Base-by-base conservation (phyloP, 2,888 invertebrate genomes). In the Polydrusus cervinus region DNA sequence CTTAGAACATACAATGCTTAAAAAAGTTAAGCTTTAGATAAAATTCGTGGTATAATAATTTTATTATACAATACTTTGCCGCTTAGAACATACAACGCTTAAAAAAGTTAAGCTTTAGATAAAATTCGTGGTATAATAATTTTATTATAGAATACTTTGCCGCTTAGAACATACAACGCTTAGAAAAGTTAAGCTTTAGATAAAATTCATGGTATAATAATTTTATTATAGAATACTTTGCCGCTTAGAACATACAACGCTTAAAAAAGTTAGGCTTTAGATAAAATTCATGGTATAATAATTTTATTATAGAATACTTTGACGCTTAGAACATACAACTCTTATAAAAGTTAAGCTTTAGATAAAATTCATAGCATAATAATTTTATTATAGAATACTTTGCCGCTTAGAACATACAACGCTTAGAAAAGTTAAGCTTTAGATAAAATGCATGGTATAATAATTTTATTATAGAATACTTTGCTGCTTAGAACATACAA, bases 321-420 rank as follows among this genome's bases (percentile, higher is more conserved):
- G 99, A 86, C 92, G 98, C 68, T 89, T 99, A 81, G 99, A 99
- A 89, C 99, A 99, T 85, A 99, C 99, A 0, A 99, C 99, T 0
- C 86, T 99, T 75, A 91, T 98, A 62, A 99, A 99, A 88, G 95
- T 94, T 0, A 99, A n/a, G n/a, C n/a, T n/a, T n/a, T n/a, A n/a
- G n/a, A n/a, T n/a, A n/a, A 6, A 6, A 13, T 11, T 43, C 1
- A n/a, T 43, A 3, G 7, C 6, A 2, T 9, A n/a, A 13, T 43
- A 51, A 25, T 51, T 20, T 20, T 51, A 20, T 18, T 20, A 10
- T 25, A 57, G 89, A 99, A 99, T 99, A 0, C 89, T 99, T 7
- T 99, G 99, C 86, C 92, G 98, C 68, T 89, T 99, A 81, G 99
- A 99, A 89, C 99, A 99, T 85, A 99, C 99, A 0, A 99, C 99